Conservation (phyloP, 1,140 invertebrate genomes). For the Zaprionus vittiger region DNA sequence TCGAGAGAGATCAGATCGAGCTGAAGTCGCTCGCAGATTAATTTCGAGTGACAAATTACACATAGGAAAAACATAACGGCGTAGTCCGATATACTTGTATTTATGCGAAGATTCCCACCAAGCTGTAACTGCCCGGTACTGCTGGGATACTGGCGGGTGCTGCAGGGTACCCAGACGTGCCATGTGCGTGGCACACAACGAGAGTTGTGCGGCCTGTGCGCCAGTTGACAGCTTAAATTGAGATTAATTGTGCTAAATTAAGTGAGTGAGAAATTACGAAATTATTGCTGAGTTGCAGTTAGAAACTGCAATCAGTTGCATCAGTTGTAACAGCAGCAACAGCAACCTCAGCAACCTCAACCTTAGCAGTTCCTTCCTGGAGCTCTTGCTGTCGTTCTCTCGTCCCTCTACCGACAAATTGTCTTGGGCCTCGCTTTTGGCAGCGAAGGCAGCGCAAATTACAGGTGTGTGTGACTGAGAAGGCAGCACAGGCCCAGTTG, state of each 20-base stretch:
- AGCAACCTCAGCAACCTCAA: slow-evolving; percentile 5
- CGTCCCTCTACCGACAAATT: slow-evolving; percentile 57
- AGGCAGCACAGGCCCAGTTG: slow-evolving; percentile 48
- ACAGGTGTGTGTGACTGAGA: slow-evolving; percentile 70
- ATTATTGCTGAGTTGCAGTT: slow-evolving; percentile 77
- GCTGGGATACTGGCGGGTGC: not conserved
- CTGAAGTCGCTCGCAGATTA: slow-evolving; percentile 61
- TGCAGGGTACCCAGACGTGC: not conserved
- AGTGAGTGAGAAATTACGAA: slow-evolving; percentile 82
- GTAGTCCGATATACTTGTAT: slow-evolving; percentile 62
- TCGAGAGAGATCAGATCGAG: slow-evolving; percentile 6
- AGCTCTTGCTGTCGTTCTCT: slow-evolving; percentile 18
- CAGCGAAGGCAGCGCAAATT: slow-evolving; percentile 61
- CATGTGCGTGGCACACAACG: not conserved
- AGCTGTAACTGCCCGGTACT: slow-evolving; percentile 2
- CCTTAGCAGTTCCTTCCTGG: slow-evolving; percentile 36
- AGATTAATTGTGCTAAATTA: slow-evolving; percentile 81
- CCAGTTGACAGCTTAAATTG: slow-evolving; percentile 77
- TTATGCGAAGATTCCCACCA: slow-evolving; percentile 74
- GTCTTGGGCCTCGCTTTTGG: slow-evolving; percentile 56
- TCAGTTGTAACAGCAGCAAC: slow-evolving; percentile 41
- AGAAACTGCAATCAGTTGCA: slow-evolving; percentile 77
- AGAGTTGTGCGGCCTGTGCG: slow-evolving; percentile 12
- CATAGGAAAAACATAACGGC: slow-evolving; percentile 72
- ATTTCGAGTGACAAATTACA: slow-evolving; percentile 80